These are phyloP conservation scores for Sebastes ruberrimus DNA, from an alignment of 2,797 vertebrate species.

Conservation along the genomic window DNA sequence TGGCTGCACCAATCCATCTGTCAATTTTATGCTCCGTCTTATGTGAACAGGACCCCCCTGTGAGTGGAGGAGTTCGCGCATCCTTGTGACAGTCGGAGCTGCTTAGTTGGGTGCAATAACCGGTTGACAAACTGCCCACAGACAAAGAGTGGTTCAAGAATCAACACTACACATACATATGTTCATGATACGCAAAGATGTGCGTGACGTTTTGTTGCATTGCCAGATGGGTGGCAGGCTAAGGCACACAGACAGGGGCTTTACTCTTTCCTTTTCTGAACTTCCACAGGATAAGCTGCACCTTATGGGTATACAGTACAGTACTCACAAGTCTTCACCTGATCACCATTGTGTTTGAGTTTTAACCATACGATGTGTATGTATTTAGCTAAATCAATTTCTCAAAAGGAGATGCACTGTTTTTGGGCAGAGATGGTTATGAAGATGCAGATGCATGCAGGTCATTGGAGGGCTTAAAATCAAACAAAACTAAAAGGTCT, in stretches of 20 bases:
- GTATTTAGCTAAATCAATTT: too few relatives aligned
- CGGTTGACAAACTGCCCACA: not conserved
- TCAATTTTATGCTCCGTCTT: conserved; percentile 14
- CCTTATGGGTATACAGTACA: not conserved
- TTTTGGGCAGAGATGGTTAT: not conserved
- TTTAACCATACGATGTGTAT: not conserved
- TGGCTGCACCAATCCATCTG: not conserved
- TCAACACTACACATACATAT: not conserved
- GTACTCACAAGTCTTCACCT: fast-evolving
- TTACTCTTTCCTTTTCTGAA: not conserved
- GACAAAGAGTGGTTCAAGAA: not conserved
- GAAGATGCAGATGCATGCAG: not conserved
- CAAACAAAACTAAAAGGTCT: not conserved
- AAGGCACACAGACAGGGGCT: not conserved
- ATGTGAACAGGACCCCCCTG: not conserved
- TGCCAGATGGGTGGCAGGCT: not conserved
- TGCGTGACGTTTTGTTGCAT: not conserved
- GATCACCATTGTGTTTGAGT: not conserved
- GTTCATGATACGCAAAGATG: not conserved
- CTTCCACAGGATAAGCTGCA: not conserved
- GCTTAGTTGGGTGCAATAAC: not conserved
- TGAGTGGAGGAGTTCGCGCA: not conserved
- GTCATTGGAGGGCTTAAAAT: not conserved
- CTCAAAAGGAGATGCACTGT: not conserved
- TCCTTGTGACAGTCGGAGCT: not conserved